Evolutionary conservation across 2,113 vertebrate species (phyloP), one percentile per base, ranked within the genome.

Genomic region (Ursus arctos): DNA sequence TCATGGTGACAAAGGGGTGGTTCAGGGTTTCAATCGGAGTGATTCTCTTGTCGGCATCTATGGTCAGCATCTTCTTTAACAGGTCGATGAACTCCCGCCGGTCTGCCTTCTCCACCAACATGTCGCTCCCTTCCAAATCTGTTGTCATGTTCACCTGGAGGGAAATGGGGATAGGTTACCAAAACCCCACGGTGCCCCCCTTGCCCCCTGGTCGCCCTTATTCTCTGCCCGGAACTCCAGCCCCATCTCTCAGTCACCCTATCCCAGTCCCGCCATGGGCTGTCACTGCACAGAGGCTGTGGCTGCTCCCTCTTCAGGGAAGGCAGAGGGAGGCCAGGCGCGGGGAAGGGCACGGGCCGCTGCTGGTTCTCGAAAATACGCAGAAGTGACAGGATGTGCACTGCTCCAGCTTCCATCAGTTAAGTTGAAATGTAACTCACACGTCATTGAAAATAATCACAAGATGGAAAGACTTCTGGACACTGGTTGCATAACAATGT

Each of bases 11-110:
- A 93, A 99, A 99, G 59, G 99, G 99, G 96, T 99, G 99, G 99
- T 99, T 99, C 98, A 99, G 99, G 9, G 99, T 99, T 98, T 99
- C 99, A 1, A 99, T 99, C 4, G 99, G 99, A 21, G 99, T 99
- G 99, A 99, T 99, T 98, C 99, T 99, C 99, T 99, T 99, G 98
- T 99, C 99, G 0, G 99, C 99, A 2, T 99, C 99, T 49, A 99
- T 99, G 88, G 99, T 99, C 99, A 99, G 98, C 99, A 99, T 99
- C 99, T 99, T 99, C 98, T 99, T 99, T 79, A 99, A 98, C 98
- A 99, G 98, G 98, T 99, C 99, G 67, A 99, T 99, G 98, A 99
- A 99, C 99, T 99, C 99, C 96, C 99, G 99, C 96, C 99, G 99
- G 99, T 99, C 99, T 0, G 99, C 99, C 99, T 99, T 99, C 98